Percentiles rank a stretch among this genome's conserved stretches.
These are phyloP conservation scores for Campylomormyrus tamandua DNA, from an alignment of 2,113 vertebrate genomes.

Conservation along the genomic window DNA sequence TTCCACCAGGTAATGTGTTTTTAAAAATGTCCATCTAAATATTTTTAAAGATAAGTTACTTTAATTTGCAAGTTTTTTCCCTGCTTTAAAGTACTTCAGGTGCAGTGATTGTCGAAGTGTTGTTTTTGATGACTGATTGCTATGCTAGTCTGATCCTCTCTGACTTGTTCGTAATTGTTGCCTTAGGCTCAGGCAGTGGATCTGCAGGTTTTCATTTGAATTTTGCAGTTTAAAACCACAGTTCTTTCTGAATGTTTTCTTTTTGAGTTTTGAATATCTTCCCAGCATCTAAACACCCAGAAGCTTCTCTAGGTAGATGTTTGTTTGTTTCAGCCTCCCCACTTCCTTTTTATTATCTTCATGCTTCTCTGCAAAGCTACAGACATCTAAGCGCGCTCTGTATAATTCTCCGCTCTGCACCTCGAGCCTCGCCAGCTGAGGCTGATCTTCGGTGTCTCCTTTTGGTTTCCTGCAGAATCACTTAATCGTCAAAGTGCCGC, in stretches of 20 bases:
- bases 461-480: constrained; percentile 73
- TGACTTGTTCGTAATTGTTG: constrained; percentile 33
- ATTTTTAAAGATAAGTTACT: background rate
- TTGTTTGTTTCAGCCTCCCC: background rate
- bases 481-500: constrained; percentile 92
- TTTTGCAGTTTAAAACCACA: background rate
- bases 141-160: background rate
- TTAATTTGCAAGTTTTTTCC: background rate
- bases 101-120: background rate
- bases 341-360: background rate
- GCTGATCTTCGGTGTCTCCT: constrained; percentile 11
- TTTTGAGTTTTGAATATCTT: background rate
- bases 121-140: background rate
- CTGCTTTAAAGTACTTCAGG: background rate
- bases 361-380: background rate
- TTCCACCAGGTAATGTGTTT: constrained; percentile 86
- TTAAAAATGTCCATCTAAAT: constrained; percentile 11
- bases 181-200: background rate
- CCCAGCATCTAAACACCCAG: background rate
- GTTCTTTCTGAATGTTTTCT: background rate
- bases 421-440: background rate
- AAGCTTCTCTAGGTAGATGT: background rate
- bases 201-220: background rate
- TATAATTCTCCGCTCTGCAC: background rate
- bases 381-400: background rate